Percentiles rank a stretch among this genome's conserved stretches.
phyloP scores from a whole-genome alignment of 2,797 vertebrate genomes.

The Bufotes viridis region DNA sequence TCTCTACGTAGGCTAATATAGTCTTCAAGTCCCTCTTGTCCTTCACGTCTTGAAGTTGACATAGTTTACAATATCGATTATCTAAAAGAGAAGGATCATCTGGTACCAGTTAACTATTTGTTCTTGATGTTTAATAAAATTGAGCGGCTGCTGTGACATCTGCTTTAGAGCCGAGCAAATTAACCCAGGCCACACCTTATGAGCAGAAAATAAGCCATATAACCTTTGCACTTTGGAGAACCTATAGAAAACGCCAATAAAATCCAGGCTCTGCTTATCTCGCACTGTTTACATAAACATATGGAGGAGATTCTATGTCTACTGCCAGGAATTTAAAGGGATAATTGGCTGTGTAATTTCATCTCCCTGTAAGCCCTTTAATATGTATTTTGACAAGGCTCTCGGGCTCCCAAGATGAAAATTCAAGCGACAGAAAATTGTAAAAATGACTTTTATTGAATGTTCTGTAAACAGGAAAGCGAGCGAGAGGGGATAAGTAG shows the following conservation, averaged over 20 bases:
- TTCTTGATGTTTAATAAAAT: slow-evolving; percentile 66
- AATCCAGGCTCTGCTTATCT: slow-evolving; percentile 37
- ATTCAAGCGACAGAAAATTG: neutral
- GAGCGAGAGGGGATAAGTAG: neutral
- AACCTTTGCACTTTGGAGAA: slow-evolving; percentile 56
- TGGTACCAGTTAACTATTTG: slow-evolving; percentile 65
- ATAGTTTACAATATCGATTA: slow-evolving; percentile 11
- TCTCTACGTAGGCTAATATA: neutral
- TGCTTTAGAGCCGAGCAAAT: slow-evolving; percentile 65
- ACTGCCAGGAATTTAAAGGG: slow-evolving; percentile 22
- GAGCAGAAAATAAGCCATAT: slow-evolving; percentile 39
- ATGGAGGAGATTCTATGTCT: slow-evolving; percentile 24
- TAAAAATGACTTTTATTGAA: slow-evolving; percentile 17
- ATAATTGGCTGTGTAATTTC: slow-evolving; percentile 23
- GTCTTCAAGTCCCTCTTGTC: neutral
- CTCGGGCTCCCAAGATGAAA: neutral
- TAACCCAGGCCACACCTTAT: slow-evolving; percentile 55
- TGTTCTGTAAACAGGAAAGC: neutral
- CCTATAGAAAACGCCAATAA: slow-evolving; percentile 50
- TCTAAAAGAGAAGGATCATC: slow-evolving; percentile 16
- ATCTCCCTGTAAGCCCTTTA: slow-evolving; percentile 17
- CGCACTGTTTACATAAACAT: slow-evolving; percentile 57
- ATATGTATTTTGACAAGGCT: slow-evolving; percentile 7
- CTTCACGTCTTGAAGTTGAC: neutral
- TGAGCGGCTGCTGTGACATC: slow-evolving; percentile 69